Evolutionary conservation across 2,797 vertebrate species (phyloP).

Genomic region (Cossypha polioptera): DNA sequence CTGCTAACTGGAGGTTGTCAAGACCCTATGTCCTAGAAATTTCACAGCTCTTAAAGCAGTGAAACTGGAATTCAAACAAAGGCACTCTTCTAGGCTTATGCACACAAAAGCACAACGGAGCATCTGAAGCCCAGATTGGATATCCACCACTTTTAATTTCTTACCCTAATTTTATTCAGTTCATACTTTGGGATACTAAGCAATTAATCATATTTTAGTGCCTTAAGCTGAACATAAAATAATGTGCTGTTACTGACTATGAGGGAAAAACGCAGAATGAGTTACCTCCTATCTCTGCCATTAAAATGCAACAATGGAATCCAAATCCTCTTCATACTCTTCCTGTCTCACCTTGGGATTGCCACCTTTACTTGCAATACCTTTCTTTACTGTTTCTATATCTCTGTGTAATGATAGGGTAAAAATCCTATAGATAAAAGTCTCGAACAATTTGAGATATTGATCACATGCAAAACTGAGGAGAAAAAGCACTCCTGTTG

Average conservation of each 20-base stretch:
- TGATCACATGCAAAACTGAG: background rate
- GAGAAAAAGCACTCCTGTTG: background rate
- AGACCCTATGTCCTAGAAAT: background rate
- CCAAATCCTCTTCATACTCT: background rate
- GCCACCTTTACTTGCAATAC: background rate
- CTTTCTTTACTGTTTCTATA: background rate
- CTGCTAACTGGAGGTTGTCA: background rate
- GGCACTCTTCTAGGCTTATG: background rate
- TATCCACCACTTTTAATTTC: background rate
- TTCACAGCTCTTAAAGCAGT: background rate
- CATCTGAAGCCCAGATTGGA: background rate
- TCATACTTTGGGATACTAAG: background rate
- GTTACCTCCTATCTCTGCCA: background rate
- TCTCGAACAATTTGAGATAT: background rate
- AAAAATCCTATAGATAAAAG: background rate
- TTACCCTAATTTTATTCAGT: background rate
- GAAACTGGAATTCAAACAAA: background rate
- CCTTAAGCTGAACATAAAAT: background rate
- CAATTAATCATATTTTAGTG: background rate
- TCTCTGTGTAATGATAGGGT: background rate
- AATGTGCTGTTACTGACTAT: rapidly evolving
- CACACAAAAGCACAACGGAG: background rate
- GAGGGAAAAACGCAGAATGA: background rate
- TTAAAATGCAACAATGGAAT: background rate
- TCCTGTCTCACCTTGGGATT: background rate